Base-by-base conservation (phyloP, 2,888 invertebrate genomes). In the Philopedon plagiatum region DNA sequence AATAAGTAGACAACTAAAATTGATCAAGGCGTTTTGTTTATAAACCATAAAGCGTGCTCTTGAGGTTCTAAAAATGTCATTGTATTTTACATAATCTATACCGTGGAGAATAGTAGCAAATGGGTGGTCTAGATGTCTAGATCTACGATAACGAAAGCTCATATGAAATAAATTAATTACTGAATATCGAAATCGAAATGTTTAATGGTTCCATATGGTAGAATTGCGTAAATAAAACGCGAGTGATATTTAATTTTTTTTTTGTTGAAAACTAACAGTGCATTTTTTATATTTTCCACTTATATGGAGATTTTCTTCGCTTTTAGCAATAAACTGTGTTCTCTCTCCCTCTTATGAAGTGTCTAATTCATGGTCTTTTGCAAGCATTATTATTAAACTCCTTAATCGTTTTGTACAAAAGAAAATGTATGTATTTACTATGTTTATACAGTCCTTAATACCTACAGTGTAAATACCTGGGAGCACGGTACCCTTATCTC, bases 1-100 rank as follows among this genome's bases (percentile, higher is more conserved):
- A 71, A 65, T 71, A 64, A 56, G 62, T 69, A 51, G 64, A 58
- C 71, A 60, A 71, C 56, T 15, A 57, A 68, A 57, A 64, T 58
- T 44, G 54, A 71, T 71, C 71, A 64, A 71, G 71, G 71, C 64
- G 71, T 65, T 60, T 64, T 71, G 65, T 71, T 60, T 71, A 71
- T 71, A 65, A 71, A 71, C 64, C 51, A 71, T 65, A 71, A 71
- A 57, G 49, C 41, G 21, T 68, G 54, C 15, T 62, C 62, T 37
- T 62, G 26, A 68, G n/a, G 69, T 41, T 63, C 57, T 61, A 69
- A 68, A 69, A 69, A 69, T 69, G 69, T 69, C 69, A 68, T 62
- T 68, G 62, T 32, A 54, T 62, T 62, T 69, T 69, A 62, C 69
- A 69, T 69, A 69, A 63, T 69, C 57, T 62, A 39, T 41, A 51